Evolutionary conservation across 2,888 invertebrate genomes (phyloP).

Genomic region (Muschampia plurimacula): DNA sequence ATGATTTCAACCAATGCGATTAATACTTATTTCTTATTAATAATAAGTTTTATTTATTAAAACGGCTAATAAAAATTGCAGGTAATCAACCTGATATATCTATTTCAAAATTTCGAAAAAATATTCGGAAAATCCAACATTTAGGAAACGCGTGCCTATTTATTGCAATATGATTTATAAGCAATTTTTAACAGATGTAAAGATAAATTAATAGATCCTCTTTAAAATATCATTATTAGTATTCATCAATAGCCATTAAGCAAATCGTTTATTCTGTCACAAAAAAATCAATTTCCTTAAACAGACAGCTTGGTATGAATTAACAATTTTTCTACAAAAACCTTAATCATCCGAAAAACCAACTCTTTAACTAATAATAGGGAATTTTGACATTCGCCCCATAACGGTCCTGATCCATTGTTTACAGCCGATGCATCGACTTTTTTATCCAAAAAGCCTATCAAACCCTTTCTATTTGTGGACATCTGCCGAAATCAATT

Average conservation of each 20-base stretch:
- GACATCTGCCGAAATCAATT: conserved; percentile 85
- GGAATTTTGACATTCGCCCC: conserved; percentile 73
- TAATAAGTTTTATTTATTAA: background rate
- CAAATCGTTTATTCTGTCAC: conserved; percentile 9
- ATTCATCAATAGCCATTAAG: conserved; percentile 17
- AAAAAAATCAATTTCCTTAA: conserved; percentile 49
- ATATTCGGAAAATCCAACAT: background rate
- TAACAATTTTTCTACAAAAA: conserved; percentile 54
- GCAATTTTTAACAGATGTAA: background rate
- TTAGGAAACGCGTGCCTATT: no score
- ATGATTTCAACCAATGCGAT: no score
- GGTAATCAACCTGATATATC: no score
- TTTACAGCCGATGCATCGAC: conserved; percentile 71
- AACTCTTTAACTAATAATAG: conserved; percentile 73
- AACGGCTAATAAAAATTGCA: background rate
- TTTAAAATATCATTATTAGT: conserved; percentile 16
- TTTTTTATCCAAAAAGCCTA: conserved; percentile 67
- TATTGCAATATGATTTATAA: background rate
- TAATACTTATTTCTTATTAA: no score
- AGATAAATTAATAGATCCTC: background rate
- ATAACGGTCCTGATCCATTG: conserved; percentile 74
- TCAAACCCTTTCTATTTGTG: conserved; percentile 82
- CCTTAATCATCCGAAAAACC: conserved; percentile 55
- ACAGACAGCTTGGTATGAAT: conserved; percentile 32
- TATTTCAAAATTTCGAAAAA: no score